Base-by-base conservation (phyloP, 2,797 vertebrate genomes). In the Gymnopithys bicolor region DNA sequence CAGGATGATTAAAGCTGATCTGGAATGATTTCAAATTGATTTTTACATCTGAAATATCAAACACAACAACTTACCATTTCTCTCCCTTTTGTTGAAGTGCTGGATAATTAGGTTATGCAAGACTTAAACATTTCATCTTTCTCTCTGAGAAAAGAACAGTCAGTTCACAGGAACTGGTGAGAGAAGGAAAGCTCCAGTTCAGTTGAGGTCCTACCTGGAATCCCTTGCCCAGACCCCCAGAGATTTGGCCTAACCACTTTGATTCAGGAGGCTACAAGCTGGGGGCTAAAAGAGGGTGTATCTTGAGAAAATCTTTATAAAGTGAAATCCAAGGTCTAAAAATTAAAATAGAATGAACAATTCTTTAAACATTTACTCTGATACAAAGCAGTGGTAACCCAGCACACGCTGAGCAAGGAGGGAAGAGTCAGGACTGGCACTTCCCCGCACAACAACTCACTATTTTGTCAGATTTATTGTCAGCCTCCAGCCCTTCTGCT, bases 21-120 rank as follows among this genome's bases (percentile, higher is more conserved):
- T 84, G 73, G 84, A 89, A 37, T 35, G 37, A 71, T 78, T 89
- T 89, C 45, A 66, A 75, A 75, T 84, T 46, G 73, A 93, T 69
- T 86, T 92, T 86, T 84, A 86, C 45, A 86, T 63, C 37, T 91
- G 59, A 81, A 90, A 82, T 86, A 95, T 13, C 79, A 93, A 92
- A 84, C 24, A 69, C 25, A 75, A 55, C 83, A 59, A 75, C 48
- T 55, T 64, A 32, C 69, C 8, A 0, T 49, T 91, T 85, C 73
- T 59, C n/a, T 77, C 35, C n/a, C 53, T 77, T 70, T 80, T 62
- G 62, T 9, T 91, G 48, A 82, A 82, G 70, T 0, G 10, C 43
- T 78, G 69, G 58, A 25, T 58, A 78, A 95, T 33, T 41, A 73
- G 6, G 48, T 71, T 74, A 51, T 35, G 17, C 48, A 71, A 83